Evolutionary conservation across 2,797 vertebrate species (phyloP), one percentile per base, ranked within the genome.

Genomic region (Enteromius thamalakanensis): DNA sequence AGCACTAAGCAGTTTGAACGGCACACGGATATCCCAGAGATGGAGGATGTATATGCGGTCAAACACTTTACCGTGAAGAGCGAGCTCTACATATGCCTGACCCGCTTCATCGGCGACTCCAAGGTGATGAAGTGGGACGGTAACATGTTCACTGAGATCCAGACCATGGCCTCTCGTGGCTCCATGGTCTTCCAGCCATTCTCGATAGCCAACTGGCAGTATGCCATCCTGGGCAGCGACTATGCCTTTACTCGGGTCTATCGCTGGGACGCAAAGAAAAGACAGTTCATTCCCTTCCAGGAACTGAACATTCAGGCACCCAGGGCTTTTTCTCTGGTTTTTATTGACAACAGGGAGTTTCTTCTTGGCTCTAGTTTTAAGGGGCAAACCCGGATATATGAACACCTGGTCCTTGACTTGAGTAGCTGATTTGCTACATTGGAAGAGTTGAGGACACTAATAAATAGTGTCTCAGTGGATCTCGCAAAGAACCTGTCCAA

Each of bases 141-240:
- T 23, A 95, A 96, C 29, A 95, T 96, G 82, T 98, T 99, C 88
- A 91, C 93, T 86, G 97, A 99, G 91, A 89, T 98, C 91, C 98
- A 99, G 94, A 97, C 96, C 89, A 94, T 99, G 96, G 97, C 98
- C 6, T 99, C 97, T 0, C 94, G 98, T 60, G 98, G 98, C 87
- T 97, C 98, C 91, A 99, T 98, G 97, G 97, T 98, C 84, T 98
- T 99, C 90, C 97, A 99, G 81, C 98, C 98, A 4, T 96, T 99
- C 87, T 83, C 96, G 65, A 95, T 99, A 92, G 96, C 90, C 87
- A 95, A 91, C 92, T 98, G 98, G 91, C 97, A 98, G 90, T 99
- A 99, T 76, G 97, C 97, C 89, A 96, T 99, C 91, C 95, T 99
- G 86, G 98, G 98, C 90, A 99, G 97, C 87, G 98, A 99, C 93